Base-by-base conservation (phyloP, 2,797 vertebrate species). In the Myotis findleyi region DNA sequence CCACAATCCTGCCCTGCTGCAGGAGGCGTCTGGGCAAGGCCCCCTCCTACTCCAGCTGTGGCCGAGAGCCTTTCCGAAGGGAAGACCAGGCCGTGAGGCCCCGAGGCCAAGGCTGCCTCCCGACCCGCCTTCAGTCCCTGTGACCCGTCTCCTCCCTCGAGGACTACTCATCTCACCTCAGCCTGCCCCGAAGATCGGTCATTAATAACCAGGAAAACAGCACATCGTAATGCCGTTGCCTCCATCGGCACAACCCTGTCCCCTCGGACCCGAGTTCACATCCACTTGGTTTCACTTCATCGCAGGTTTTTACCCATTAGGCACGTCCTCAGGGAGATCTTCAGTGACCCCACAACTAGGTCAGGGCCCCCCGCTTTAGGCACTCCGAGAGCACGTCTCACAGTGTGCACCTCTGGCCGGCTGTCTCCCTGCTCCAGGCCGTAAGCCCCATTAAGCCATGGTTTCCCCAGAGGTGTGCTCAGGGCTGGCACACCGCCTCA, bases 321-420 rank as follows among this genome's bases (percentile, higher is more conserved):
- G 47, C 49, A 38, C 68, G 68, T 91, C 66, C 77, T 84, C 55
- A 18, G 57, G 92, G 82, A 95, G 79, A 27, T 51, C 85, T 85
- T 36, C 3, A 5, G 51, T 66, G 76, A 69, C 17, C 57, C 17
- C 47, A 25, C 38, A 57, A 0, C 12, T 10, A 64, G 88, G 57
- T 79, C 33, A 36, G 81, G 30, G 6, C 33, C 33, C 27, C 23
- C 62, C 64, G 57, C 73, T 16, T 23, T 3, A 36, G 30, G 71
- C 51, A 14, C 49, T 47, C 81, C 18, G 6, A 11, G n/a, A 66
- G 64, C 41, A 41, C 23, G 18, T 51, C 47, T 77, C 64, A 55
- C 72, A 25, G 25, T 6, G 27, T 4, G 7, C 12, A 5, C 33
- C 64, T 76, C 79, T 38, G 25, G 23, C 20, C 1, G 0, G 11